Conservation (phyloP, 2,797 vertebrate genomes). For the Cyprinella venusta region DNA sequence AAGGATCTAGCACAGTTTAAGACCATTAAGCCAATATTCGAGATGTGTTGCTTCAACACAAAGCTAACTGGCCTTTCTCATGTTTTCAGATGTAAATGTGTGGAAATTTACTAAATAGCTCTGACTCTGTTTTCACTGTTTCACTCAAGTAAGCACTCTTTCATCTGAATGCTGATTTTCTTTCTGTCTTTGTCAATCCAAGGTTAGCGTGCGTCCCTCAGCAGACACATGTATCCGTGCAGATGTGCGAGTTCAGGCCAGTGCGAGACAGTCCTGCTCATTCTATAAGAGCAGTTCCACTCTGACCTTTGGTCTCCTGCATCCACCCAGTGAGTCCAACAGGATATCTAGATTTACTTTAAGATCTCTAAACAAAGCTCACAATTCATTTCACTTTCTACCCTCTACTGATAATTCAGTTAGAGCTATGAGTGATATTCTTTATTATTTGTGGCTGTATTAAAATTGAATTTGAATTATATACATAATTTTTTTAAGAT, state of each 20-base stretch:
- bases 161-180: neutral
- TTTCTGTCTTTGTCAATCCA: constrained; percentile 17
- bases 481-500: too few species aligned
- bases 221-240: constrained; percentile 85
- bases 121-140: neutral
- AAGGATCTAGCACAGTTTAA: neutral
- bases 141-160: neutral
- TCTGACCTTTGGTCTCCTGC: constrained; percentile 88
- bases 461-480: neutral
- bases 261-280: constrained; percentile 84
- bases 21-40: neutral
- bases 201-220: constrained; percentile 23
- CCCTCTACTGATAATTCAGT: too few species aligned
- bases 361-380: constrained; percentile 13
- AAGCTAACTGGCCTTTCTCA: neutral
- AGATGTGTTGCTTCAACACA: neutral
- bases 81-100: neutral
- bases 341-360: constrained; percentile 38
- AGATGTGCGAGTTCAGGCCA: constrained; percentile 85
- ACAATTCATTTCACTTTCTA: neutral
- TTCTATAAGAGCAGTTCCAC: constrained; percentile 73
- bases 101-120: neutral
- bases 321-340: constrained; percentile 88
- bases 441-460: neutral
- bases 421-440: neutral